Evolutionary conservation across 1,140 invertebrate genomes (phyloP).

Genomic region (Cylas formicarius): DNA sequence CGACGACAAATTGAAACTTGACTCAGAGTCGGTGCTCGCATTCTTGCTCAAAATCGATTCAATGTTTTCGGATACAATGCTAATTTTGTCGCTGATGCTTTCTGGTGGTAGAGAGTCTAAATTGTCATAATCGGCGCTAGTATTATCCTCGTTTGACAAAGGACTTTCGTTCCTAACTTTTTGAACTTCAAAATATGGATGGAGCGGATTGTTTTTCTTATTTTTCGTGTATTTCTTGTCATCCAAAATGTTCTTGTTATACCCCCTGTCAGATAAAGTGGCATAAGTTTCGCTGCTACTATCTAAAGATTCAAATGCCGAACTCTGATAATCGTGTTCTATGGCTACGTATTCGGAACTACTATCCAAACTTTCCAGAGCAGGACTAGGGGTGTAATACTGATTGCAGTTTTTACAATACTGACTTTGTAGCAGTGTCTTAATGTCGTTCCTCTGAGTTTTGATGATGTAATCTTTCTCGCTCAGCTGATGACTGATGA

Average conservation of each 20-base stretch:
- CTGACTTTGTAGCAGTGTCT: constrained; percentile 45
- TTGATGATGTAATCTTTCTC: constrained; percentile 65
- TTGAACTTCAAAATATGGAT: constrained; percentile 46
- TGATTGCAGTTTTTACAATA: constrained; percentile 54
- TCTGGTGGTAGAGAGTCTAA: constrained; percentile 50
- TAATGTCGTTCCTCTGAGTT: constrained; percentile 61
- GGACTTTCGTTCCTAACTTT: constrained; percentile 47
- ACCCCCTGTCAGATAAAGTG: constrained; percentile 47
- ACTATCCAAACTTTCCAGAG: constrained; percentile 50
- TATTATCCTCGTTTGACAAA: constrained; percentile 46
- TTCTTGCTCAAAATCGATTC: constrained; percentile 44
- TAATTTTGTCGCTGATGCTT: constrained; percentile 49
- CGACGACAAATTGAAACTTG: constrained; percentile 19
- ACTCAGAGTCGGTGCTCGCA: constrained; percentile 15
- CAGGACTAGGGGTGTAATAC: constrained; percentile 46
- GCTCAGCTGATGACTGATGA: constrained; percentile 57
- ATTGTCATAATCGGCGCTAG: constrained; percentile 46
- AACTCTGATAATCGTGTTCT: constrained; percentile 36
- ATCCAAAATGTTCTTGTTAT: constrained; percentile 49
- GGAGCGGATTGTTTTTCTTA: constrained; percentile 47
- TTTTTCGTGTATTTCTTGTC: constrained; percentile 56
- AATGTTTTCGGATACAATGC: constrained; percentile 48
- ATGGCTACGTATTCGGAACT: constrained; percentile 49
- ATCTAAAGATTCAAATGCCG: constrained; percentile 46
- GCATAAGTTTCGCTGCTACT: constrained; percentile 52